Evolutionary conservation across 2,888 invertebrate species (phyloP).

Genomic region (Villa cingulata): DNA sequence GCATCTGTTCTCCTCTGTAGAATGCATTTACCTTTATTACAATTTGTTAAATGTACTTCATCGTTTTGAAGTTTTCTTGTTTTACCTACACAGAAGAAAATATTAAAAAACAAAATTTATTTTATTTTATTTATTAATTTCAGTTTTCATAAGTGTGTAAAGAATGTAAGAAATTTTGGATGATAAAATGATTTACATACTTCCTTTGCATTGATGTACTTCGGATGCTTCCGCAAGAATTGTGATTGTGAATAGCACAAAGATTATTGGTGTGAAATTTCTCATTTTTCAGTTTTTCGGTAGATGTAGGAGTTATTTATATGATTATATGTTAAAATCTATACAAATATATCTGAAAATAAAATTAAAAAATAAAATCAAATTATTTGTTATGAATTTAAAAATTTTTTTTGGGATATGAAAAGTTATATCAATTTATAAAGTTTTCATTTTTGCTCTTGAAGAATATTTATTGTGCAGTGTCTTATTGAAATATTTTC

Average conservation of each 20-base stretch:
- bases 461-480: no score
- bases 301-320: no score
- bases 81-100: conserved; percentile 32
- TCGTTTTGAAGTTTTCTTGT: conserved; percentile 32
- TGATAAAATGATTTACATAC: conserved; percentile 1
- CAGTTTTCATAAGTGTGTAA: background rate
- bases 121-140: background rate
- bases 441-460: no score
- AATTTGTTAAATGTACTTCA: conserved; percentile 44
- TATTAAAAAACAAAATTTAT: background rate
- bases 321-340: no score
- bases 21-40: conserved; percentile 49
- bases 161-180: background rate
- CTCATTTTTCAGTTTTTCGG: no score
- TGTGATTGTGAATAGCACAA: background rate
- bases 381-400: no score
- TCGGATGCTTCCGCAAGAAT: background rate
- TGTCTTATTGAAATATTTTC: no score
- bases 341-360: no score
- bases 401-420: no score
- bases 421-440: no score
- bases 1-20: conserved; percentile 47
- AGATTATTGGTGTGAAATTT: background rate
- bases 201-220: conserved; percentile 2
- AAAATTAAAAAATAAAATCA: no score